Conservation (phyloP, 1,140 invertebrate genomes). For the Trichomalopsis sarcophagae region DNA sequence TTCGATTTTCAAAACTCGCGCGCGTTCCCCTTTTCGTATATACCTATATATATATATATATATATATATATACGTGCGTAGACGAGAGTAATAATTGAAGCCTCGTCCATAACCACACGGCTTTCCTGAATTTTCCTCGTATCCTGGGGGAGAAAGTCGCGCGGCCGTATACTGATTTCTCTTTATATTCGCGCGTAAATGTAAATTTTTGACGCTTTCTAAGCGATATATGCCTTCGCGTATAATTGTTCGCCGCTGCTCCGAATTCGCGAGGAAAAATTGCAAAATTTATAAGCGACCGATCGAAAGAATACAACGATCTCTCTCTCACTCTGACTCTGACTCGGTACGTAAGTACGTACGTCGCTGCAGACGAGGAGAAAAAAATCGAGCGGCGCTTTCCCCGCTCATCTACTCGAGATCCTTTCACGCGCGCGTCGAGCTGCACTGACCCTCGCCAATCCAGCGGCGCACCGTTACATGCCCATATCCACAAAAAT, state of each 20-base stretch:
- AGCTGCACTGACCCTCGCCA: not conserved
- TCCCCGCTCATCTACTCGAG: conserved; percentile 2
- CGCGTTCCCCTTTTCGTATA: not conserved
- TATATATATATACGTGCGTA: too few relatives aligned
- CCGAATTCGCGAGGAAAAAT: too few relatives aligned
- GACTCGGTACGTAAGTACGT: too few relatives aligned
- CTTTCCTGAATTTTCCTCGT: not conserved
- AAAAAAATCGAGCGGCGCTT: not conserved
- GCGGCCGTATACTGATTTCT: not conserved
- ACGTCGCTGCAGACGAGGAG: not conserved
- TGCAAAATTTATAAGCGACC: too few relatives aligned
- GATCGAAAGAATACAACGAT: too few relatives aligned
- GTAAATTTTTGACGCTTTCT: not conserved
- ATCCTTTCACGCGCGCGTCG: not conserved
- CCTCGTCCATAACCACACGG: not conserved
- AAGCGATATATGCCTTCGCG: too few relatives aligned
- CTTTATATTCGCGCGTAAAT: conserved; percentile 4
- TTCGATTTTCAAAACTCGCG: conserved; percentile 1
- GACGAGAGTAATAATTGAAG: too few relatives aligned
- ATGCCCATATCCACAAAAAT: not conserved
- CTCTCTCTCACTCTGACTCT: too few relatives aligned
- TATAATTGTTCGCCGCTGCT: too few relatives aligned
- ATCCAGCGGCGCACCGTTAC: not conserved
- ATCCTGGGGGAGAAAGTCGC: conserved; percentile 11
- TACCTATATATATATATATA: not conserved